phyloP scores from a whole-genome alignment of 2,113 vertebrate genomes.

The Syngnathus scovelli region DNA sequence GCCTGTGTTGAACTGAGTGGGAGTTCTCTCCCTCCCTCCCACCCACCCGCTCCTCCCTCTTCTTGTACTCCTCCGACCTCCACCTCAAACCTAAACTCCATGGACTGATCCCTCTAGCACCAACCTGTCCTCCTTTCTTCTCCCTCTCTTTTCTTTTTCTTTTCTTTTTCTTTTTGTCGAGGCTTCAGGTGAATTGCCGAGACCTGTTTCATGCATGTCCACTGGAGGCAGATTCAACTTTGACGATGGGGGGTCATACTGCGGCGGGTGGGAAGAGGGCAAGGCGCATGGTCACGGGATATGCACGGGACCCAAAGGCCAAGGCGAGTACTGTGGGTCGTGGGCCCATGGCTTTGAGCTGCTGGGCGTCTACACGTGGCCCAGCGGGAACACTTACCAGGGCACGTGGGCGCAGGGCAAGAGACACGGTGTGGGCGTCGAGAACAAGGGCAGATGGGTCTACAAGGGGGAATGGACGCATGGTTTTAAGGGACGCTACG shows the following conservation, averaged over 20 bases:
- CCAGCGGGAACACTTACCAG: conserved; percentile 97
- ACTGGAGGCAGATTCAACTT: conserved; percentile 97
- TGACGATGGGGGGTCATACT: conserved; percentile 99
- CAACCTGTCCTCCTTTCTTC: conserved; percentile 48
- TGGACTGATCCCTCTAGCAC: conserved; percentile 41
- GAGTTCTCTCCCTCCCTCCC: conserved; percentile 41
- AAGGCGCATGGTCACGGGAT: conserved; percentile 99
- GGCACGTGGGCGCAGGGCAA: conserved; percentile 99
- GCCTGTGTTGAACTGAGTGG: conserved; percentile 23
- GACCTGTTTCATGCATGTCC: conserved; percentile 76
- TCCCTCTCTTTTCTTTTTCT: conserved; percentile 53
- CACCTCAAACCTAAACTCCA: conserved; percentile 21
- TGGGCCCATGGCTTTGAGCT: conserved; percentile 99
- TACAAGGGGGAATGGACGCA: conserved; percentile 99
- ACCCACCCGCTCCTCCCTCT: conserved; percentile 4
- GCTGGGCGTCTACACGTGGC: conserved; percentile 98
- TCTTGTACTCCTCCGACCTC: conserved; percentile 34
- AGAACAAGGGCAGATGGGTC: conserved; percentile 98
- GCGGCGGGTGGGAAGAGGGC: conserved; percentile 99
- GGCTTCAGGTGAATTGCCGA: conserved; percentile 68
- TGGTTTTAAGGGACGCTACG: conserved; percentile 98
- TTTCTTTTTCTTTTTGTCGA: conserved; percentile 63
- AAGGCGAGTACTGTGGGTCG: conserved; percentile 96
- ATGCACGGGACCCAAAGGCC: conserved; percentile 97
- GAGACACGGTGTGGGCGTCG: conserved; percentile 92